Evolutionary conservation across 2,113 vertebrate genomes (phyloP), one percentile per base, ranked within the genome.

Genomic region (Rhea pennata): DNA sequence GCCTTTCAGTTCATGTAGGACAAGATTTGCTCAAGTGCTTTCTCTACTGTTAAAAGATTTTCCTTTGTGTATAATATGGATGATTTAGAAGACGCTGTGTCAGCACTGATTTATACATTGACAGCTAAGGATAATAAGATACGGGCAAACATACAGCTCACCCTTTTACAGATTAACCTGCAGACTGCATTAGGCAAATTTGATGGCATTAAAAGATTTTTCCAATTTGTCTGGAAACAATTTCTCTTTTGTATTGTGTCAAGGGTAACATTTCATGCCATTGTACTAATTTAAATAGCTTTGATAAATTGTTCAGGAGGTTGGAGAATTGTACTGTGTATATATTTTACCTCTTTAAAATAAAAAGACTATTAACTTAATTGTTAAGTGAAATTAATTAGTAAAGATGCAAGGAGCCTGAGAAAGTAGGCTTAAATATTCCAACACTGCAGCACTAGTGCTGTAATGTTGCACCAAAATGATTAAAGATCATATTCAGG

Each of bases 131-230:
- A 98, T 98, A 98, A 98, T 98, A 98, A 98, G 98, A 98, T 98
- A 97, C 94, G 98, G 97, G 98, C 98, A 98, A 98, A 98, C 97
- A 97, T 97, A 97, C 97, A 96, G 96, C 96, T 98, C 96, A 97
- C 96, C 97, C 98, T 98, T 98, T 98, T 98, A 98, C 98, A 98
- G 98, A 98, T 98, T 98, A 98, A 98, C 98, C 98, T 98, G 95
- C 89, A 98, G 97, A 98, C 98, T 98, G 98, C 98, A 99, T 99
- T 99, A 99, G 98, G 98, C 98, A 98, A 98, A 98, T 98, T 98
- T 98, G 98, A 98, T 98, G 97, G 98, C 98, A 98, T 98, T 98
- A 98, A 98, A 98, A 98, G 98, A 98, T 98, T 98, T 98, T 97
- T 97, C 97, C 98, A 98, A 98, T 98, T 98, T 98, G 98, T 98